A percentile compares a stretch with the other conserved stretches of the same genome.
Conservation (phyloP, 53 echinoderm and acorn worm species). For the Echinarachnius parma region DNA sequence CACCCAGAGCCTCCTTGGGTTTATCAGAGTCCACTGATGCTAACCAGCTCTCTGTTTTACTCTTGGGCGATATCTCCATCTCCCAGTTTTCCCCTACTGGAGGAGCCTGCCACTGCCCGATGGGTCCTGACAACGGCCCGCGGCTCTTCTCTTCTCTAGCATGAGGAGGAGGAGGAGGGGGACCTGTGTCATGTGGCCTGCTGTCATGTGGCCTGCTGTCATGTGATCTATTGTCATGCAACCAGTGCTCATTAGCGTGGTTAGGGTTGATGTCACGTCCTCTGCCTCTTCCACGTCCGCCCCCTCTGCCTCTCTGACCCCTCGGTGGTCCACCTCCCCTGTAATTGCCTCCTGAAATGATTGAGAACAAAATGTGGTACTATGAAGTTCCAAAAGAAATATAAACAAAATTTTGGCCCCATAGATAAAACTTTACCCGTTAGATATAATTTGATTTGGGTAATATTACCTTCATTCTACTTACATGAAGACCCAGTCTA, state of each 20-base stretch:
- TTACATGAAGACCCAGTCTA: no score
- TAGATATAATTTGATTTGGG: no score
- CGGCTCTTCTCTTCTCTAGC: background rate
- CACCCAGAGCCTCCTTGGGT: constrained; percentile 20
- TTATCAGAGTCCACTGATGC: constrained; percentile 38
- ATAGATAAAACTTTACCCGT: no score
- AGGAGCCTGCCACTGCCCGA: constrained; percentile 46
- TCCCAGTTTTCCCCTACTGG: constrained; percentile 34
- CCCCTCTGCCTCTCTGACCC: constrained; percentile 43
- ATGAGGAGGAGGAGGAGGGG: background rate
- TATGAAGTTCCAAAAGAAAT: no score
- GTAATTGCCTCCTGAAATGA: constrained; percentile 17
- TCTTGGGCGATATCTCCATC: constrained; percentile 39
- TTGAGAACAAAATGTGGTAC: no score
- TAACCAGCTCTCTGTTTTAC: constrained; percentile 43
- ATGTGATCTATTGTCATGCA: constrained; percentile 12
- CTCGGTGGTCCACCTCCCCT: constrained; percentile 39
- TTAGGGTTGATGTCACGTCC: constrained; percentile 23
- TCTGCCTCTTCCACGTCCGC: constrained; percentile 48
- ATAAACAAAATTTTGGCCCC: no score
- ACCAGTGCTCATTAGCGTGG: background rate
- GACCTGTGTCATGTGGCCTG: background rate
- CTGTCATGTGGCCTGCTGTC: no score
- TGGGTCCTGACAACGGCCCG: constrained; percentile 29
- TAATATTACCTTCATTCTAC: no score